Conservation (phyloP, 2,888 invertebrate genomes). For the Zeuzera pyrina region DNA sequence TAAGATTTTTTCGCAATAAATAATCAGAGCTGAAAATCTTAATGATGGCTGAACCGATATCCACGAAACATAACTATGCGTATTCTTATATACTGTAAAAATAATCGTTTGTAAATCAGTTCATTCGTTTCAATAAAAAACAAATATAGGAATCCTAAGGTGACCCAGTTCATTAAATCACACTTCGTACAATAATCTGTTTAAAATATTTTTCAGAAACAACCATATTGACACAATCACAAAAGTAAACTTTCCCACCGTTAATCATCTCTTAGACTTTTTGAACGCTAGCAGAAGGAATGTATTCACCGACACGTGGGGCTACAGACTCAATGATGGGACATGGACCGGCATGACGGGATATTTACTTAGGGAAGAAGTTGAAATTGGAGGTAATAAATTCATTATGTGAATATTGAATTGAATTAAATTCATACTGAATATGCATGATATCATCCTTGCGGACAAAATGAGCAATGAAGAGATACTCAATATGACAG, state of each 20-base stretch:
- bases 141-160: background rate
- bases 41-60: too few species aligned
- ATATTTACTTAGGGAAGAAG: constrained; percentile 68
- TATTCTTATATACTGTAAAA: too few species aligned
- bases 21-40: too few species aligned
- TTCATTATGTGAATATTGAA: background rate
- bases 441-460: constrained; percentile 14
- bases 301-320: constrained; percentile 73
- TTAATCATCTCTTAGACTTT: constrained; percentile 70
- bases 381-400: constrained; percentile 76
- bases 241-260: constrained; percentile 75
- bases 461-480: too few species aligned
- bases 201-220: constrained; percentile 42
- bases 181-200: background rate
- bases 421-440: too few species aligned
- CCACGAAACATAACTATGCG: too few species aligned
- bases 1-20: too few species aligned
- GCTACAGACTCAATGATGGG: constrained; percentile 68
- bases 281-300: constrained; percentile 71
- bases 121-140: background rate
- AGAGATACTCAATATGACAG: too few species aligned
- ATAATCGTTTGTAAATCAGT: too few species aligned
- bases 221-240: constrained; percentile 75
- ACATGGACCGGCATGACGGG: constrained; percentile 80
- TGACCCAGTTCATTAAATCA: background rate